These are phyloP conservation scores for Chydorus sphaericus DNA, from an alignment of 2,888 invertebrate genomes.

Conservation along the genomic window DNA sequence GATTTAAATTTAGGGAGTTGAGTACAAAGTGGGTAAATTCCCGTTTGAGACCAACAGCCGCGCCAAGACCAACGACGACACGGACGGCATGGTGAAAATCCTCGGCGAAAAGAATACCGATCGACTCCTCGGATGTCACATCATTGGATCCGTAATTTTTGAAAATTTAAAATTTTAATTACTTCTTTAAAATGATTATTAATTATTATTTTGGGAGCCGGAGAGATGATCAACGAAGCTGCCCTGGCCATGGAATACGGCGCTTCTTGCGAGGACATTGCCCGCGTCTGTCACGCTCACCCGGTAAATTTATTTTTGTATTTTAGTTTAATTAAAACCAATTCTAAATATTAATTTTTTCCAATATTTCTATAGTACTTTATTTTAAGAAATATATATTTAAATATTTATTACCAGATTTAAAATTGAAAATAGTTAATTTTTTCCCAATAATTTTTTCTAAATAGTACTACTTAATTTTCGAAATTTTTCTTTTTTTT, in stretches of 20 bases:
- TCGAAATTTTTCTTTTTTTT: no score
- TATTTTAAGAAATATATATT: no score
- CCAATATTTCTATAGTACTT: no score
- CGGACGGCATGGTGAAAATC: conserved; percentile 94
- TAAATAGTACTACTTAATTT: no score
- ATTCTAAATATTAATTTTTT: conserved; percentile 12
- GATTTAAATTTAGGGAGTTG: conserved; percentile 47
- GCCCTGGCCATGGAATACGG: conserved; percentile 98
- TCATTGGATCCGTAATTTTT: conserved; percentile 81
- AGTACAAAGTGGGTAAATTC: conserved; percentile 94
- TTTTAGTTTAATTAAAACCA: not conserved
- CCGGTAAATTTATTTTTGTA: conserved; percentile 55
- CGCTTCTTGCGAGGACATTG: conserved; percentile 94
- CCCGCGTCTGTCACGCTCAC: conserved; percentile 97
- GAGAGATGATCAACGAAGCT: conserved; percentile 96
- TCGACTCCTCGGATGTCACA: conserved; percentile 88
- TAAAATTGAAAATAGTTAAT: no score
- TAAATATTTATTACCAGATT: no score
- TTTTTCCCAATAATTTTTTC: no score
- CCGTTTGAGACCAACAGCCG: conserved; percentile 95
- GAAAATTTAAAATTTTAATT: not conserved
- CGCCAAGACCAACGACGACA: conserved; percentile 94
- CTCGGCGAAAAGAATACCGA: conserved; percentile 86
- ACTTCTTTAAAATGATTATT: not conserved
- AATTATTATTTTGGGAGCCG: conserved; percentile 47